Evolutionary conservation across 2,113 vertebrate genomes (phyloP).

Genomic region (Galeopterus variegatus): DNA sequence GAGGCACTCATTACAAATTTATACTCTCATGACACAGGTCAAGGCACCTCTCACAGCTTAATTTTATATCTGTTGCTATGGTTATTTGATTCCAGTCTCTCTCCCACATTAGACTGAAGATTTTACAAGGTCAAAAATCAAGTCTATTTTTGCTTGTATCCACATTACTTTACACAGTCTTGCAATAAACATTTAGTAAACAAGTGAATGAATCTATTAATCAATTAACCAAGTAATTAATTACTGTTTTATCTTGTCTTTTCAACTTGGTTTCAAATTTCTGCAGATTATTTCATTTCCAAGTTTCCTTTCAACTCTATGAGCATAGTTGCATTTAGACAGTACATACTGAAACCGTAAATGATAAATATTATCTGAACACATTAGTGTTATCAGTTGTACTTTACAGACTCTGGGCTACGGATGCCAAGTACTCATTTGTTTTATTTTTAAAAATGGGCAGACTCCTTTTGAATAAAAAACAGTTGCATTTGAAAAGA

Average conservation of each 20-base stretch:
- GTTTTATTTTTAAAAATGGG: constrained; percentile 37
- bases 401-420: background rate
- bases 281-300: background rate
- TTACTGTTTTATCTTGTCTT: background rate
- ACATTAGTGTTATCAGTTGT: constrained; percentile 52
- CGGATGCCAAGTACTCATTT: constrained; percentile 43
- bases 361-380: constrained; percentile 22
- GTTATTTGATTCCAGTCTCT: constrained; percentile 46
- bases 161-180: constrained; percentile 12
- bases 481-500: constrained; percentile 58
- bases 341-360: background rate
- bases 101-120: constrained; percentile 48
- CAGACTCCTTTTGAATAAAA: constrained; percentile 50
- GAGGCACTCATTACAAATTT: background rate
- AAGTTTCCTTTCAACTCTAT: background rate
- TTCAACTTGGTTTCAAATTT: background rate
- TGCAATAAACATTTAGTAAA: constrained; percentile 5
- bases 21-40: background rate
- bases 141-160: constrained; percentile 60
- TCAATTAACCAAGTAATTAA: background rate
- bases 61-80: constrained; percentile 53
- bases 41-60: constrained; percentile 27
- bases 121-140: constrained; percentile 56
- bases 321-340: background rate
- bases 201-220: constrained; percentile 20